Percentiles rank a stretch among this genome's conserved stretches.
Conservation (phyloP, 2,888 invertebrate genomes). For the Spisula solida region DNA sequence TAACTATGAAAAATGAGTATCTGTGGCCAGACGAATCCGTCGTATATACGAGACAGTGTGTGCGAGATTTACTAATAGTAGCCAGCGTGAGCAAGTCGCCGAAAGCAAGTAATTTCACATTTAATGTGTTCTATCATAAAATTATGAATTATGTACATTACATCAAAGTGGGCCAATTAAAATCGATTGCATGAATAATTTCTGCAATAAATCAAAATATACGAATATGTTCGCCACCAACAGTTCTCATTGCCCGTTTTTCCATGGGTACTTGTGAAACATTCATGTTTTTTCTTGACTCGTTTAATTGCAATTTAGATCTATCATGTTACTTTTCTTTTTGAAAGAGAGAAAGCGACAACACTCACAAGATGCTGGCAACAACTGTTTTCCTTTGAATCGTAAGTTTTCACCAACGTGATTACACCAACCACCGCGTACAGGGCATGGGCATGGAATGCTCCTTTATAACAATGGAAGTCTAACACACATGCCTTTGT, state of each 20-base stretch:
- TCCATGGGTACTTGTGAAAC: neutral
- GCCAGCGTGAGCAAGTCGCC: neutral
- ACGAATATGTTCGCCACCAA: neutral
- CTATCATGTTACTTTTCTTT: neutral
- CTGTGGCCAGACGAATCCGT: neutral
- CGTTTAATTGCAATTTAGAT: neutral
- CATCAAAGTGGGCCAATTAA: neutral
- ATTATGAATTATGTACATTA: constrained; percentile 1
- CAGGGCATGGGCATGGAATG: neutral
- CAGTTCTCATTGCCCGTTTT: neutral
- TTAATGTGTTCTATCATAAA: too few relatives aligned
- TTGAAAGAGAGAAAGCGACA: neutral
- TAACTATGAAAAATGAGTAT: neutral
- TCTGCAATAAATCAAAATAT: neutral
- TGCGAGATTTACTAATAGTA: neutral
- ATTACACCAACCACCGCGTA: too few relatives aligned
- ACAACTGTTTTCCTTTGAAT: neutral
- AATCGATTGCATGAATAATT: neutral
- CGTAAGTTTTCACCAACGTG: neutral
- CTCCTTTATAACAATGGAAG: too few relatives aligned
- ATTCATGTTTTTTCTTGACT: neutral
- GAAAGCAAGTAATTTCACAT: neutral
- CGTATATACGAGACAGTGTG: neutral
- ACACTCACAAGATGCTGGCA: neutral
- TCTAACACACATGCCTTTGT: too few relatives aligned